Evolutionary conservation across 2,797 vertebrate genomes (phyloP).

Genomic region (Betta splendens): DNA sequence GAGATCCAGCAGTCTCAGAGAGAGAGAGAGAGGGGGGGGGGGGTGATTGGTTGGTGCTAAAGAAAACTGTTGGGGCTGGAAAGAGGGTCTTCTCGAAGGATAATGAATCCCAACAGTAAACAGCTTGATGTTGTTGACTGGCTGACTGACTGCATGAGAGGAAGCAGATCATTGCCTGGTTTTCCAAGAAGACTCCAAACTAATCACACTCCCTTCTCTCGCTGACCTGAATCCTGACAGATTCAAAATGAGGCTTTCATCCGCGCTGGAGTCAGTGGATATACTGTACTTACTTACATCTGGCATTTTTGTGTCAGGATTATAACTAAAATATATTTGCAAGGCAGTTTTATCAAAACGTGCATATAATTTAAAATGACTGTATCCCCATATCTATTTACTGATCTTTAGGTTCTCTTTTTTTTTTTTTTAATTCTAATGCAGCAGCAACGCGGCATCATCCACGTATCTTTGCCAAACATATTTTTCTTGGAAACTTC

Average conservation of each 20-base stretch:
- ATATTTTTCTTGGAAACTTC: constrained; percentile 57
- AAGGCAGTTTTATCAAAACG: background rate
- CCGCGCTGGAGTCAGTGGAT: constrained; percentile 35
- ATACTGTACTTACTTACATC: constrained; percentile 19
- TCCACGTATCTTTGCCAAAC: constrained; percentile 15
- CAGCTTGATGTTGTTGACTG: constrained; percentile 76
- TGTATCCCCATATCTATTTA: no score
- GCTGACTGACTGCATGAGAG: constrained; percentile 51
- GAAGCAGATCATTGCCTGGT: constrained; percentile 67
- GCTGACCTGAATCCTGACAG: constrained; percentile 71
- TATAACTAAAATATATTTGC: constrained; percentile 1
- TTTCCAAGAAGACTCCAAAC: constrained; percentile 71
- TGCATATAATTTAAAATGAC: background rate
- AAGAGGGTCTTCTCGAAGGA: constrained; percentile 57
- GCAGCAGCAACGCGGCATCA: background rate
- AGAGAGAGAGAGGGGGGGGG: constrained; percentile 43
- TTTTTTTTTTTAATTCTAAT: no score
- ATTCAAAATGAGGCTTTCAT: constrained; percentile 54
- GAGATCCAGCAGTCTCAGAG: constrained; percentile 74
- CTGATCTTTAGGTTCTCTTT: no score
- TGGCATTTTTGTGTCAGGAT: constrained; percentile 6
- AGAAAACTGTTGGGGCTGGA: constrained; percentile 64
- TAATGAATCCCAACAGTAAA: constrained; percentile 77
- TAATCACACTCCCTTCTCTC: constrained; percentile 56
- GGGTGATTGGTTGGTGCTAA: constrained; percentile 73